Base-by-base conservation (phyloP, 1,140 invertebrate genomes). In the Melitaea cinxia region DNA sequence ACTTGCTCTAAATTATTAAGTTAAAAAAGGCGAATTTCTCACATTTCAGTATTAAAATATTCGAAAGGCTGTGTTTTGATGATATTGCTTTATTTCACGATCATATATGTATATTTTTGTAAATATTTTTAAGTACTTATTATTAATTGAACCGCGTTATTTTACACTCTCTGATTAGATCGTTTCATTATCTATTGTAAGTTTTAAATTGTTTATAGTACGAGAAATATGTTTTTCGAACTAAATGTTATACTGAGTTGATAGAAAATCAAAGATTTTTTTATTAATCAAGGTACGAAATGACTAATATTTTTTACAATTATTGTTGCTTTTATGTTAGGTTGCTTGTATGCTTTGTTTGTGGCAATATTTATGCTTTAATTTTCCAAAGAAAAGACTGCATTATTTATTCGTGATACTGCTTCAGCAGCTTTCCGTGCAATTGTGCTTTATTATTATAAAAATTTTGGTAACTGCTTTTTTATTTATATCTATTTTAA, bases 281-380 rank as follows among this genome's bases (percentile, higher is more conserved):
- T 14, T 10, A 3, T 14, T 14, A 15, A 39, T 39, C 14, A 15
- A 5, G 4, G 6, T 3, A 17, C n/a, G 15, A 2, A 9, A 30
- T 14, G 3, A 53, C 10, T 14, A 0, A 2, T 30, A 53, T 7
- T 19, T 6, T 45, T 19, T 2, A 2, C 12, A 12, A 14, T 3
- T 14, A n/a, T 53, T 53, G 12, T 30, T 30, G 21, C 12, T 17
- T 52, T 37, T 14, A 30, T 53, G 26, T 53, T 53, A 30, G 7
- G 39, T 6, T 10, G 39, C 39, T 53, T 53, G 1, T 59, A 59
- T 49, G 30, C 42, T 58, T 33, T 33, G 28, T 47, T 59, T 59
- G n/a, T 49, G 26, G 57, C 57, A 59, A 59, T 59, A 39, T 49
- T 17, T 49, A 59, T 47, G 57, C 57, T 59, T 59, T 59, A 59